A percentile compares a stretch with the other conserved stretches of the same genome.
These are phyloP conservation scores for Calliopsis andreniformis DNA, from an alignment of 1,140 invertebrate genomes.

Conservation along the genomic window DNA sequence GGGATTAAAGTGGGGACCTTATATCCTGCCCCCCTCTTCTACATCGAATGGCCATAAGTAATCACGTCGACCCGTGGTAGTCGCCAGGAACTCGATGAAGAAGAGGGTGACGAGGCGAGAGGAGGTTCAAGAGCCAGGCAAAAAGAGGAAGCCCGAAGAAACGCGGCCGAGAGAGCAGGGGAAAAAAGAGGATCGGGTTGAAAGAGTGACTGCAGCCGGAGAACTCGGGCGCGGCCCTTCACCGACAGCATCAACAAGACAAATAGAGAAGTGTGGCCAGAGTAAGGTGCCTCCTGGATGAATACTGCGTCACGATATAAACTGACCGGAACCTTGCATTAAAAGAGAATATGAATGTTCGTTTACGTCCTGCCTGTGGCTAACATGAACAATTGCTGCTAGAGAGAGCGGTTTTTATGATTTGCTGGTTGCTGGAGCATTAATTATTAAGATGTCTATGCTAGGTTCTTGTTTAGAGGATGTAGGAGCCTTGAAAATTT, in stretches of 20 bases:
- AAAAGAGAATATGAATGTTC: neutral
- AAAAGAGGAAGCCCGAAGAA: constrained; percentile 62
- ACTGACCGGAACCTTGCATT: neutral
- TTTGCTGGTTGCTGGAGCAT: too few relatives aligned
- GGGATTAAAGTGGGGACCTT: constrained; percentile 36
- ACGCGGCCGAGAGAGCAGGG: constrained; percentile 46
- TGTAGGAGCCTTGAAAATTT: too few relatives aligned
- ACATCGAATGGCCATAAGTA: constrained; percentile 57
- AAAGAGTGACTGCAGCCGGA: constrained; percentile 49
- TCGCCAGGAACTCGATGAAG: constrained; percentile 58
- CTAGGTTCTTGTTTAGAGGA: too few relatives aligned
- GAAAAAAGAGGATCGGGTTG: constrained; percentile 33
- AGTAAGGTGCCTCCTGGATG: constrained; percentile 49
- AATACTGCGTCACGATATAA: constrained; percentile 19
- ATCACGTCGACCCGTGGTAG: constrained; percentile 59
- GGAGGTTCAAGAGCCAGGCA: constrained; percentile 45
- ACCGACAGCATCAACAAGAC: constrained; percentile 43
- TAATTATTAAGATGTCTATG: too few relatives aligned
- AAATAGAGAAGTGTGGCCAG: constrained; percentile 49
- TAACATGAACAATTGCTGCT: too few relatives aligned
- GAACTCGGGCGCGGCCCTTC: constrained; percentile 56
- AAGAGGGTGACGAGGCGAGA: constrained; percentile 60
- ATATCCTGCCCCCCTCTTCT: neutral
- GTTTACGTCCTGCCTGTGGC: too few relatives aligned
- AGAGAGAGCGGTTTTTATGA: too few relatives aligned